phyloP scores from a whole-genome alignment of 2,888 invertebrate genomes.

The Aelia acuminata region DNA sequence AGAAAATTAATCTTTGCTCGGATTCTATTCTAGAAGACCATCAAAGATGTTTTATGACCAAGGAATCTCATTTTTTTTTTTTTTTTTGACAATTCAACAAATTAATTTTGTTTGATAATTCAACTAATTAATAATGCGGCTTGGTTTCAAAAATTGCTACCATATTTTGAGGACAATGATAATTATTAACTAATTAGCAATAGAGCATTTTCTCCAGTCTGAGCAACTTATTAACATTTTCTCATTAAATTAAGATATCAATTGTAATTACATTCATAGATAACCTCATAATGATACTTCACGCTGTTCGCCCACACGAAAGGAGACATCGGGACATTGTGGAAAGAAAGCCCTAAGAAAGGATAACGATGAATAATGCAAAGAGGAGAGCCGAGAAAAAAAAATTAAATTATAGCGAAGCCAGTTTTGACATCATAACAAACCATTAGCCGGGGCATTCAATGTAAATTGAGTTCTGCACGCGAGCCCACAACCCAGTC shows the following conservation, averaged over 20 bases:
- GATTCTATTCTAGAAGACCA: no score
- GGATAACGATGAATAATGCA: constrained; percentile 63
- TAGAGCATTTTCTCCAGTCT: no score
- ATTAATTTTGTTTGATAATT: no score
- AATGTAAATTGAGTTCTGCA: constrained; percentile 62
- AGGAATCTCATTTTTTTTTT: no score
- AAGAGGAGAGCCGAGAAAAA: constrained; percentile 58
- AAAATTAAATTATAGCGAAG: constrained; percentile 65
- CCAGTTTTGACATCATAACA: constrained; percentile 65
- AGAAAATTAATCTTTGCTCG: no score
- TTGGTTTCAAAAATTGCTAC: no score
- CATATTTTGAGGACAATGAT: no score
- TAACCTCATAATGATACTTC: constrained; percentile 8
- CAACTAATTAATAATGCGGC: no score
- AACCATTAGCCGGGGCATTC: constrained; percentile 63
- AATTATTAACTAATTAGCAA: no score
- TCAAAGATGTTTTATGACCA: no score
- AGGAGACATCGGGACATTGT: constrained; percentile 23
- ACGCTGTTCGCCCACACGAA: constrained; percentile 28
- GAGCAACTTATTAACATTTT: no score
- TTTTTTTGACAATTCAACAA: no score
- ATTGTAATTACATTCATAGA: neutral
- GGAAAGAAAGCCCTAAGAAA: constrained; percentile 59
- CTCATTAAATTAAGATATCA: neutral
- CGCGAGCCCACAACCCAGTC: neutral